A percentile compares a stretch with the other conserved stretches of the same genome.
Conservation (phyloP, 2,113 vertebrate species). For the Campylomormyrus tamandua region DNA sequence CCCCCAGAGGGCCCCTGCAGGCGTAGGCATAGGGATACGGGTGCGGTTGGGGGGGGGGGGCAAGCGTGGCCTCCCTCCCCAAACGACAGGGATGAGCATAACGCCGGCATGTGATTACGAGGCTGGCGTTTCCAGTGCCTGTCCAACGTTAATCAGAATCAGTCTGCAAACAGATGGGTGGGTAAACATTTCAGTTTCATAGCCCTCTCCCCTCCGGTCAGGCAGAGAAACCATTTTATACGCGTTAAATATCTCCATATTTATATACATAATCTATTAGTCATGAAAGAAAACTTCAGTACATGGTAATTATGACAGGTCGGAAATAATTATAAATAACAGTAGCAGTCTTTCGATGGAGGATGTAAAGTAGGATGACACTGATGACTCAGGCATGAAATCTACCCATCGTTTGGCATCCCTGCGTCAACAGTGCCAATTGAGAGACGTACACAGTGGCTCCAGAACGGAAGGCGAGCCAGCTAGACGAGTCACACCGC, state of each 20-base stretch:
- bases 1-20: background rate
- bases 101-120: background rate
- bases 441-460: background rate
- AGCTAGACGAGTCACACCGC: background rate
- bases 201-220: background rate
- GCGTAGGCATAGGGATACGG: slow-evolving; percentile 27
- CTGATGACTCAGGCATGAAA: background rate
- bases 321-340: background rate
- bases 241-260: background rate
- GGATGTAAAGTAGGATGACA: background rate
- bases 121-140: background rate
- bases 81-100: background rate
- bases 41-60: background rate
- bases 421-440: background rate
- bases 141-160: background rate
- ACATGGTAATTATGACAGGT: background rate
- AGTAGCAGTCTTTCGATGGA: background rate
- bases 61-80: background rate
- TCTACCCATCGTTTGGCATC: background rate
- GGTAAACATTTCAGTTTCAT: background rate
- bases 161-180: background rate
- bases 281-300: background rate
- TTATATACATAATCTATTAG: background rate
- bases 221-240: background rate
- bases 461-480: background rate